These are phyloP conservation scores for Pseudeuparius sepicola DNA, from an alignment of 2,888 invertebrate species.

Conservation along the genomic window DNA sequence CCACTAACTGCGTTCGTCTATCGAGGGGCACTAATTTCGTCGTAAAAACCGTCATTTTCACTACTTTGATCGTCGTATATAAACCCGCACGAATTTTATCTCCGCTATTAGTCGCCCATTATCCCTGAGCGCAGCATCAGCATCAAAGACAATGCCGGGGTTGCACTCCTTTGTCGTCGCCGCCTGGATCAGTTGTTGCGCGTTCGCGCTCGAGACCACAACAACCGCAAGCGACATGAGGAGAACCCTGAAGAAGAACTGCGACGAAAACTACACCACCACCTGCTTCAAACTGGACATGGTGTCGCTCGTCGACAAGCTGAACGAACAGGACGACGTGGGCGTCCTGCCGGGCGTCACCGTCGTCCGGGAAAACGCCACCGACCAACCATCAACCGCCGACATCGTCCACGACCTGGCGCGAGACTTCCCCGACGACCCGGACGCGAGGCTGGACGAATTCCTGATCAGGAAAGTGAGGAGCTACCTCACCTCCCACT, in stretches of 20 bases:
- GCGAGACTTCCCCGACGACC: constrained; percentile 58
- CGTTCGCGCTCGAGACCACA: too few relatives aligned
- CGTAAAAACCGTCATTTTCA: too few relatives aligned
- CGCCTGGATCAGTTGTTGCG: too few relatives aligned
- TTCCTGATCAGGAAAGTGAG: constrained; percentile 55
- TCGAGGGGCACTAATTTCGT: too few relatives aligned
- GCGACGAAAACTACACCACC: constrained; percentile 49
- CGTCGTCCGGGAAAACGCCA: constrained; percentile 49
- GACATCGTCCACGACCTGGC: constrained; percentile 62
- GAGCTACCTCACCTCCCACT: constrained; percentile 59
- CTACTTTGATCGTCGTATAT: neutral
- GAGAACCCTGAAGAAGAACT: constrained; percentile 36
- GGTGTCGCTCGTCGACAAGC: constrained; percentile 57
- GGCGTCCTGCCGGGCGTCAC: constrained; percentile 58
- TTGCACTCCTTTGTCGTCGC: too few relatives aligned
- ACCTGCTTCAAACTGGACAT: constrained; percentile 66
- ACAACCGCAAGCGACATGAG: constrained; percentile 25
- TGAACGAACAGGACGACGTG: constrained; percentile 55
- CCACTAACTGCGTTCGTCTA: too few relatives aligned
- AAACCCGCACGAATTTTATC: constrained; percentile 6
- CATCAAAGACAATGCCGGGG: too few relatives aligned
- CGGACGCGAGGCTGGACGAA: constrained; percentile 62
- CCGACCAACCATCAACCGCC: constrained; percentile 41
- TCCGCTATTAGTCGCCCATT: too few relatives aligned
- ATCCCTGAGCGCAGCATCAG: too few relatives aligned